Percentiles rank a stretch among this genome's conserved stretches.
These are phyloP conservation scores for Clarias magur DNA, from an alignment of 2,113 vertebrate species.

Conservation along the genomic window DNA sequence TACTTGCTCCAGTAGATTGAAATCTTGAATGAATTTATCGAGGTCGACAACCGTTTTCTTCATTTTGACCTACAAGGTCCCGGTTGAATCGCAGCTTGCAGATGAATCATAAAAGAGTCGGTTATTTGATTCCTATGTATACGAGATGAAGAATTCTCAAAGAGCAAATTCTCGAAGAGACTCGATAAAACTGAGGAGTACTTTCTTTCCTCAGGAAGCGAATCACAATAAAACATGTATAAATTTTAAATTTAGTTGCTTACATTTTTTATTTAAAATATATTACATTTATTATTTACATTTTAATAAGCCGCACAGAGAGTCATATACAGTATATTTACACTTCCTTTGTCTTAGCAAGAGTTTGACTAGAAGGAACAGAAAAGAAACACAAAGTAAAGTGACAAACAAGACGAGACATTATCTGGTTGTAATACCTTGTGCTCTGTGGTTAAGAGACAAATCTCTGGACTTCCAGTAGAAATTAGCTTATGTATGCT, in stretches of 20 bases:
- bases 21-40: constrained; percentile 78
- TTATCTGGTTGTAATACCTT: background rate
- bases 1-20: constrained; percentile 85
- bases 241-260: background rate
- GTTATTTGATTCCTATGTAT: background rate
- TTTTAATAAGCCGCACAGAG: background rate
- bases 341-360: background rate
- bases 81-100: background rate
- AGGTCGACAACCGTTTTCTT: constrained; percentile 75
- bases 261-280: background rate
- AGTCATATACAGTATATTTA: background rate
- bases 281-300: background rate
- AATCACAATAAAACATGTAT: background rate
- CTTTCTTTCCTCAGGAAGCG: background rate
- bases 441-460: background rate
- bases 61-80: constrained; percentile 33
- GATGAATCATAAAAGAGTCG: background rate
- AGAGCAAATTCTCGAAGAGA: background rate
- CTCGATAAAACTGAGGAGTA: background rate
- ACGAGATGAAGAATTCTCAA: background rate
- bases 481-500: background rate
- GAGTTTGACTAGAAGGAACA: background rate
- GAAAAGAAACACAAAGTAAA: background rate
- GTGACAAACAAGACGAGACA: background rate
- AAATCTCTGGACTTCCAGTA: background rate